A percentile compares a stretch with the other conserved stretches of the same genome.
Conservation (phyloP, 1,140 invertebrate genomes). For the Drosophila jambulina region DNA sequence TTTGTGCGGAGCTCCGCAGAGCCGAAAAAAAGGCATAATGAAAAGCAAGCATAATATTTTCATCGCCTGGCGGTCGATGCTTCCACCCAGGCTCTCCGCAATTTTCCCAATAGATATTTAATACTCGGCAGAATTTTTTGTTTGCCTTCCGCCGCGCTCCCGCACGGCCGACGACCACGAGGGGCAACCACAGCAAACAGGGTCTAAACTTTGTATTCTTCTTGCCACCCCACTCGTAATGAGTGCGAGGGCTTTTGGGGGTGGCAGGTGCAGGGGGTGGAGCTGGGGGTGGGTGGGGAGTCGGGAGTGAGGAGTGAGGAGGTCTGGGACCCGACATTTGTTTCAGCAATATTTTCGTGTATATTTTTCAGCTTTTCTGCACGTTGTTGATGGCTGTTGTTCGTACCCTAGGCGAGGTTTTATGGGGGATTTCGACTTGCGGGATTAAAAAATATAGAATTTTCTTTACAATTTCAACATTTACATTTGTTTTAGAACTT, state of each 20-base stretch:
- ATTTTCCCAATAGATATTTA: slow-evolving; percentile 79
- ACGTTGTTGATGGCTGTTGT: slow-evolving; percentile 69
- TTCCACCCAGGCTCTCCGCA: slow-evolving; percentile 41
- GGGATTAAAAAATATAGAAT: not conserved
- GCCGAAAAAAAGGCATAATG: slow-evolving; percentile 43
- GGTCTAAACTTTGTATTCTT: slow-evolving; percentile 56
- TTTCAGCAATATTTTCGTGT: slow-evolving; percentile 75
- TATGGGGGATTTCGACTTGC: not conserved
- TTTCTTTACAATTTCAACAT: not conserved
- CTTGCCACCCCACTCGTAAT: slow-evolving; percentile 56
- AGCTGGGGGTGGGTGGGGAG: not conserved
- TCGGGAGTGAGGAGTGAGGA: not conserved
- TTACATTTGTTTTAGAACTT: not conserved
- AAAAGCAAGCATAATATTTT: slow-evolving; percentile 69
- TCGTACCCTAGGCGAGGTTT: slow-evolving; percentile 1
- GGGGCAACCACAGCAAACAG: slow-evolving; percentile 69
- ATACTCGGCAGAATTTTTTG: slow-evolving; percentile 70
- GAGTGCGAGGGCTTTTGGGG: slow-evolving; percentile 38
- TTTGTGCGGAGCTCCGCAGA: slow-evolving; percentile 15
- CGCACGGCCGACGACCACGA: slow-evolving; percentile 23
- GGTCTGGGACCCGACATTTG: slow-evolving; percentile 55
- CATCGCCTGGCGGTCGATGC: slow-evolving; percentile 17
- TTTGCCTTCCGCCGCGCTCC: slow-evolving; percentile 19
- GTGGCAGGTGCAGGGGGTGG: not conserved
- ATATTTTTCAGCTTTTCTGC: slow-evolving; percentile 72